phyloP scores from a whole-genome alignment of 2,797 vertebrate species.

The Mycteria americana region DNA sequence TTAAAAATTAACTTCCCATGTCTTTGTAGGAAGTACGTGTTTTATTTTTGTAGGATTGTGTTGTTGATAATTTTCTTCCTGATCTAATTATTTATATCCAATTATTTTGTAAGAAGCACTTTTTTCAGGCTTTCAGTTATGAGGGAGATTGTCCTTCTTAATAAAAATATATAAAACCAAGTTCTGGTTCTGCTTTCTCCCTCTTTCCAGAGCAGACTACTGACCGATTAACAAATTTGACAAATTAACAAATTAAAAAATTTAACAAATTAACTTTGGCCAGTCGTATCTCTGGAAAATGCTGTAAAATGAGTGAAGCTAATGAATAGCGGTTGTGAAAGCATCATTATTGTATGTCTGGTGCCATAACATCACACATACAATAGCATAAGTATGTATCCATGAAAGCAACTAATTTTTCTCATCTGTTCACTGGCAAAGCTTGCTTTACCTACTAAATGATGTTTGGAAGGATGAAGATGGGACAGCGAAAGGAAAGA shows the following conservation, averaged over 20 bases:
- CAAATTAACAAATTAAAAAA: background rate
- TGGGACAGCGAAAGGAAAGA: background rate
- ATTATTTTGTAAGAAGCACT: background rate
- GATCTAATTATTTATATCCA: background rate
- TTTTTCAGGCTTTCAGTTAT: background rate
- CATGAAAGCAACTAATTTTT: background rate
- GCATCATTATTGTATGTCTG: background rate
- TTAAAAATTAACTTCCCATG: background rate
- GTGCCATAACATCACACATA: background rate
- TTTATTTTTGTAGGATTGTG: background rate
- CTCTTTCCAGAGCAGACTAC: background rate
- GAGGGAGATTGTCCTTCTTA: background rate
- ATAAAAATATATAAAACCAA: background rate
- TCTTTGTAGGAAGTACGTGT: background rate
- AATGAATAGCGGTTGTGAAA: background rate
- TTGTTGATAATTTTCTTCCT: background rate
- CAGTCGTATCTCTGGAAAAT: rapidly evolving
- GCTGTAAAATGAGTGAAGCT: background rate
- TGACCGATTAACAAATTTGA: background rate
- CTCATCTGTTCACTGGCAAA: background rate
- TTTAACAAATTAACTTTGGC: background rate
- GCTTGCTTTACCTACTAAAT: background rate
- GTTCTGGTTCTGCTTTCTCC: background rate
- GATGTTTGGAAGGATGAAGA: background rate
- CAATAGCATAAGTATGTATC: background rate